These are phyloP conservation scores for Lethenteron camtschaticum DNA, from an alignment of 2,113 vertebrate species.

Conservation along the genomic window DNA sequence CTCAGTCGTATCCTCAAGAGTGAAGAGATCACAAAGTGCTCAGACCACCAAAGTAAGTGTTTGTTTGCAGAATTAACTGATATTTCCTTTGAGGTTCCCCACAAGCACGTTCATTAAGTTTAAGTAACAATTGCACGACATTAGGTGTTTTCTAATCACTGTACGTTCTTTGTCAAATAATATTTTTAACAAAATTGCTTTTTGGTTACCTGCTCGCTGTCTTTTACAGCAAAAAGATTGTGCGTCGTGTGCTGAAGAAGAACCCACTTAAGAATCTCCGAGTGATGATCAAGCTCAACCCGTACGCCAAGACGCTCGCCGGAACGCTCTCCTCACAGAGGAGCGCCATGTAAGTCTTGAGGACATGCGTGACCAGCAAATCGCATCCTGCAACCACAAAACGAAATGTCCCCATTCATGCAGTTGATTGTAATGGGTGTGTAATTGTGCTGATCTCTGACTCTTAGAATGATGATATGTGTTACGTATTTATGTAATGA, in stretches of 20 bases:
- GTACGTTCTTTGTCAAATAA: background rate
- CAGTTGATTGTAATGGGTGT: too few relatives aligned
- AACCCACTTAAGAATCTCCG: conserved; percentile 89
- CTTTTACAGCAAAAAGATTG: conserved; percentile 51
- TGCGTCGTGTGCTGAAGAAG: conserved; percentile 80
- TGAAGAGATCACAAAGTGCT: conserved; percentile 79
- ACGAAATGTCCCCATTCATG: too few relatives aligned
- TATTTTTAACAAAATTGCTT: too few relatives aligned
- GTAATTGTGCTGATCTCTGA: too few relatives aligned
- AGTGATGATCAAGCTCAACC: conserved; percentile 88
- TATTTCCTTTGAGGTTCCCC: background rate
- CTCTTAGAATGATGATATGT: too few relatives aligned
- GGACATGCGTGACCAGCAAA: too few relatives aligned
- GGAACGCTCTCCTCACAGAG: conserved; percentile 64
- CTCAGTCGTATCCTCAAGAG: conserved; percentile 78
- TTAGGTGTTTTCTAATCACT: background rate
- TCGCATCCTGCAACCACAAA: too few relatives aligned
- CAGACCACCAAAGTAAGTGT: conserved; percentile 48
- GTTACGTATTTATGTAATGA: too few relatives aligned
- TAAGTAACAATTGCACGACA: accelerated
- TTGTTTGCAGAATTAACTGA: background rate
- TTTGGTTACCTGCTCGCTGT: too few relatives aligned
- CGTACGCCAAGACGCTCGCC: conserved; percentile 73
- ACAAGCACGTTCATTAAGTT: background rate
- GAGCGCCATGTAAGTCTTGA: conserved; percentile 35